Base-by-base conservation (phyloP, 2,888 invertebrate genomes). In the Phania funesta region DNA sequence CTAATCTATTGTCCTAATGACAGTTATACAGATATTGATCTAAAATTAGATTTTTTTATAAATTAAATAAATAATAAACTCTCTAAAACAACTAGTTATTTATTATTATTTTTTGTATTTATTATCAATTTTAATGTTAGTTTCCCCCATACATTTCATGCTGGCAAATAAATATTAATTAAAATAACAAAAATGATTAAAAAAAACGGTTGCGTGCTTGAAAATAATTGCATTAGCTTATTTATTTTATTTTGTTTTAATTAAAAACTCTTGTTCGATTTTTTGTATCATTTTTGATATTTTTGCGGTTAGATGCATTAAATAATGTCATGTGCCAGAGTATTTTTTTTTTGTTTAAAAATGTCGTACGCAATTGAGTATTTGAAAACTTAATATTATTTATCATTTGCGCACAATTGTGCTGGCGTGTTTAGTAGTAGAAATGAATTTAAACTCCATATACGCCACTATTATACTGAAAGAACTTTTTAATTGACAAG, bases 181-280 rank as follows among this genome's bases (percentile, higher is more conserved):
- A 41, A 71, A 70, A 70, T 41, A 44, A 41, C 18, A 38, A 52
- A 41, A 56, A 56, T 6, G 24, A 26, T 4, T 32, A 32, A 9
- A 50, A 67, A 60, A 50, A 67, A 60, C 13, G n/a, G 54, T 68
- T 78, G 78, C 71, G 71, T 78, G 78, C 64, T 65, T 50, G 3
- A 65, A 71, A 71, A 78, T 78, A 78, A 71, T 78, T 78, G 71
- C 78, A 78, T 71, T 78, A 71, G 50, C 18, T 71, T 70, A 62
- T 54, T 77, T 70, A 64, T 56, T 71, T 65, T 50, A 70, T 77
- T 78, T 65, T 18, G 29, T 71, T 78, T 78, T 71, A 78, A 78
- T 78, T 78, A 71, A 71, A 78, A 78, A 71, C 64, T 78, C 78
- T 78, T 71, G 78, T 78, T 71, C 35, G 8, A 11, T 46, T 54